These are phyloP conservation scores for Aphelocoma coerulescens DNA, from an alignment of 2,113 vertebrate genomes.

Conservation along the genomic window DNA sequence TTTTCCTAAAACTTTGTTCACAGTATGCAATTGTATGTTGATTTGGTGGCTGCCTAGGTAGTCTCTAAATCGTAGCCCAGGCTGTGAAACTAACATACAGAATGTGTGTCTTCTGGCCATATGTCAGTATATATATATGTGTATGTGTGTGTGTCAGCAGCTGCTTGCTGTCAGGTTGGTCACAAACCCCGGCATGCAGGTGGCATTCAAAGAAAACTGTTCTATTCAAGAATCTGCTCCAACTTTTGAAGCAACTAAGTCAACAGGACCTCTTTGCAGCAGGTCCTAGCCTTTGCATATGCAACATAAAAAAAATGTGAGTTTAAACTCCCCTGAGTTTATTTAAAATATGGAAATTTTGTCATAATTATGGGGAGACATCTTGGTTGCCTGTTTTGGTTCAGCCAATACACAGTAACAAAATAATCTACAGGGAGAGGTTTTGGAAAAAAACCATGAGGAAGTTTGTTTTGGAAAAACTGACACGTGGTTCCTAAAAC, in stretches of 20 bases:
- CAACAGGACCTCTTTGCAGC: neutral
- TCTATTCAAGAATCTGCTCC: neutral
- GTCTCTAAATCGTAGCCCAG: neutral
- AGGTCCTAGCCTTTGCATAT: neutral
- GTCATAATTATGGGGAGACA: neutral
- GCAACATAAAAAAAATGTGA: neutral
- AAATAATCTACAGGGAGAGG: neutral
- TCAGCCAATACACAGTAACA: neutral
- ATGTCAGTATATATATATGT: neutral
- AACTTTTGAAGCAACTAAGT: neutral
- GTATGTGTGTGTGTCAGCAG: neutral
- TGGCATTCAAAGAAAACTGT: neutral
- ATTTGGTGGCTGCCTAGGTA: neutral
- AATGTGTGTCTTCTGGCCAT: neutral
- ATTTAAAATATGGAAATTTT: neutral
- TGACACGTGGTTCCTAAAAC: neutral
- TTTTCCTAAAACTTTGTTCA: neutral
- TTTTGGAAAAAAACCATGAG: neutral
- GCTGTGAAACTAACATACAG: neutral
- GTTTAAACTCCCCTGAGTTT: neutral
- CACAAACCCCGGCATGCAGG: neutral
- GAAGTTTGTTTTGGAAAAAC: slow-evolving; percentile 25
- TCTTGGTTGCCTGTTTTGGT: neutral
- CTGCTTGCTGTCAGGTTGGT: neutral
- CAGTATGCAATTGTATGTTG: neutral